These are phyloP conservation scores for Fissipunctia ypsillon DNA, from an alignment of 2,888 invertebrate species.

Conservation along the genomic window DNA sequence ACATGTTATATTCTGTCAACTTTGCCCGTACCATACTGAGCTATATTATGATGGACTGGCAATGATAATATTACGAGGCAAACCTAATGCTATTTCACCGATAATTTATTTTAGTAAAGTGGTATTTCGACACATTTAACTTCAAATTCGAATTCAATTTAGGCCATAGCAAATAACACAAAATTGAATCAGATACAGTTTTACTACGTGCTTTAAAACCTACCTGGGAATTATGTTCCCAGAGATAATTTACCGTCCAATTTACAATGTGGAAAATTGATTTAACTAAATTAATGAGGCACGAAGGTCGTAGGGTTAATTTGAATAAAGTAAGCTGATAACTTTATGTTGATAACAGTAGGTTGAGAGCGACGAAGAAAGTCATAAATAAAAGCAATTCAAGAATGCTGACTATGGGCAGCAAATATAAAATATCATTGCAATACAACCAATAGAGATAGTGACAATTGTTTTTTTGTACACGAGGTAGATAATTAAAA, in stretches of 20 bases:
- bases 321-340: background rate
- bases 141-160: background rate
- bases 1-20: background rate
- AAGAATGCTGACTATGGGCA: background rate
- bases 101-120: background rate
- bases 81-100: background rate
- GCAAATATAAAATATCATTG: background rate
- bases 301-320: background rate
- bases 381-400: background rate
- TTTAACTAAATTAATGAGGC: constrained; percentile 24
- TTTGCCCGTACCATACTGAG: background rate
- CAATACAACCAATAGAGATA: too few relatives aligned
- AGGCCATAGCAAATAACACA: constrained; percentile 1
- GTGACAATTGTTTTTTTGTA: too few relatives aligned
- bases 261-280: constrained; percentile 17
- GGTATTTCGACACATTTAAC: background rate
- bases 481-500: too few relatives aligned
- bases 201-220: constrained; percentile 13
- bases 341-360: background rate
- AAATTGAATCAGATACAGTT: constrained; percentile 8
- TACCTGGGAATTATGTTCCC: background rate
- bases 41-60: background rate
- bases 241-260: constrained; percentile 22
- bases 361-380: background rate
- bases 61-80: background rate